Evolutionary conservation across 1,140 invertebrate genomes (phyloP).

Genomic region (Spodoptera frugiperda): DNA sequence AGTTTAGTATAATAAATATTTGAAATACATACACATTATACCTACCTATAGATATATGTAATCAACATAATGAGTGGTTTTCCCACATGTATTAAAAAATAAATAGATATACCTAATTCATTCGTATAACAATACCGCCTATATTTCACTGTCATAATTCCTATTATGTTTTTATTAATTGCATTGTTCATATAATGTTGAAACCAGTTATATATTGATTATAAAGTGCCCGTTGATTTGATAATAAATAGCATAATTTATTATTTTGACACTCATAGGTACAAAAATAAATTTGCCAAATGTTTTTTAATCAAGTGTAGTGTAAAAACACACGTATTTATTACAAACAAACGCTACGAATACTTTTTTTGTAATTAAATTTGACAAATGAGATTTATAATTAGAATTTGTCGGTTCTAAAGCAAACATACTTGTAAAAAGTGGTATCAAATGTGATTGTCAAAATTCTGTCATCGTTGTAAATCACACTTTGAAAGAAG

Average conservation of each 20-base stretch:
- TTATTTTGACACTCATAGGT: neutral
- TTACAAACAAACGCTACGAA: no score
- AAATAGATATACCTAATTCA: conserved; percentile 6
- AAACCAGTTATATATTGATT: neutral
- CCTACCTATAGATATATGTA: no score
- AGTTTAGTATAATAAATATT: no score
- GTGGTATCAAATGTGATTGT: no score
- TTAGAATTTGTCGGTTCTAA: no score
- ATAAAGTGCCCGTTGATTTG: neutral
- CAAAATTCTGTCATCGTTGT: no score
- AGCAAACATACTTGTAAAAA: no score
- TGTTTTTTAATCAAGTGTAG: no score
- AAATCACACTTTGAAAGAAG: no score
- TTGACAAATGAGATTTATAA: neutral
- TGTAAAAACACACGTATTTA: no score
- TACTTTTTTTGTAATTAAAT: neutral
- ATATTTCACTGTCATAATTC: conserved; percentile 29
- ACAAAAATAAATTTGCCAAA: no score
- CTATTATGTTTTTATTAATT: conserved; percentile 27
- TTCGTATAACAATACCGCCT: neutral
- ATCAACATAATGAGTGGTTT: neutral
- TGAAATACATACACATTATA: no score
- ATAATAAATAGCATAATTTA: conserved; percentile 19
- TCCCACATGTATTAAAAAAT: neutral
- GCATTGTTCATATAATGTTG: conserved; percentile 5